Conservation (phyloP, 1,140 invertebrate species). For the Dinoponera quadriceps region DNA sequence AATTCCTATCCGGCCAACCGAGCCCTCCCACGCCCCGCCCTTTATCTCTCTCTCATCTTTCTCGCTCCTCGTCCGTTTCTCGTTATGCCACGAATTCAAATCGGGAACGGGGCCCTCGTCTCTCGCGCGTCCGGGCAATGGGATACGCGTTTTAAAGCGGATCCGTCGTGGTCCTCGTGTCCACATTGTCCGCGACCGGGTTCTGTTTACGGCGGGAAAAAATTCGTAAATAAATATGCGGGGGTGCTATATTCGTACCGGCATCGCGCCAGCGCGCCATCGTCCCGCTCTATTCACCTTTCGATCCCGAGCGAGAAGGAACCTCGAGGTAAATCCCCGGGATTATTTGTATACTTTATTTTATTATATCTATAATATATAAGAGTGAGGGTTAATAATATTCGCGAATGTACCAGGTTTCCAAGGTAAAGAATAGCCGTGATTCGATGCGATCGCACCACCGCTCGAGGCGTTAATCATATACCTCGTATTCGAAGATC, state of each 20-base stretch:
- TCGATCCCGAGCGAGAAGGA: background rate
- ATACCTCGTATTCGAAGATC: no score
- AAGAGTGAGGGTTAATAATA: no score
- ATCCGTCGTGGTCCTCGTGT: background rate
- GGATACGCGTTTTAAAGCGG: constrained; percentile 24
- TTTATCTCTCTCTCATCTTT: constrained; percentile 63
- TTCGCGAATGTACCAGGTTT: no score
- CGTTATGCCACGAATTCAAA: constrained; percentile 47
- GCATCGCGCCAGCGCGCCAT: background rate
- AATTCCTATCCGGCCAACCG: constrained; percentile 66
- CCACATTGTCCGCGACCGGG: constrained; percentile 23
- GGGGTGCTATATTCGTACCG: no score
- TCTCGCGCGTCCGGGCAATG: constrained; percentile 17
- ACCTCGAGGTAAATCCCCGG: constrained; percentile 1
- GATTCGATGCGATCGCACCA: no score
- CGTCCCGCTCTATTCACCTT: constrained; percentile 12
- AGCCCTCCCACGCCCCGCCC: constrained; percentile 63
- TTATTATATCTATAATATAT: no score
- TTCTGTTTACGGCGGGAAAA: constrained; percentile 22
- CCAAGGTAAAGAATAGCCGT: no score
- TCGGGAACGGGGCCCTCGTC: constrained; percentile 2
- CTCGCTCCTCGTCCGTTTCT: constrained; percentile 52
- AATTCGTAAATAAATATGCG: constrained; percentile 20
- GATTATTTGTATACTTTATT: background rate
- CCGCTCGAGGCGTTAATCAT: no score